These are phyloP conservation scores for Leiothrix lutea DNA, from an alignment of 2,113 vertebrate species.

Conservation along the genomic window DNA sequence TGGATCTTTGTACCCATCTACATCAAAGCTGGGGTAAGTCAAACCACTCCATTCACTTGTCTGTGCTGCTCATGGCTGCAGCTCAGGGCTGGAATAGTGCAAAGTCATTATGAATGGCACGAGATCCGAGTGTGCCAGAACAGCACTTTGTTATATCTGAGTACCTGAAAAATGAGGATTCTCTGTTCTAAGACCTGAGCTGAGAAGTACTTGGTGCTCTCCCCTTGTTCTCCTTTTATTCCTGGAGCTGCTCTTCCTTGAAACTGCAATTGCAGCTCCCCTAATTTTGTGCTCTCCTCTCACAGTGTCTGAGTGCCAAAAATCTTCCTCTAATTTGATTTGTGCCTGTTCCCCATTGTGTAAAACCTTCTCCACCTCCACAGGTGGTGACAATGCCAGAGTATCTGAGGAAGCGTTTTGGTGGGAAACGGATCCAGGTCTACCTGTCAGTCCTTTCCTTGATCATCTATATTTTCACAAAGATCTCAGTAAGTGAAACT, in stretches of 20 bases:
- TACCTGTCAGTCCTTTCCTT: constrained; percentile 93
- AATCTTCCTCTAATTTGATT: background rate
- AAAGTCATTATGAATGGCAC: background rate
- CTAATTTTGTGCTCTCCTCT: background rate
- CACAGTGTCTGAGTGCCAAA: background rate
- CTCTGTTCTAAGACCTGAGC: background rate
- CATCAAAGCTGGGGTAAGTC: constrained; percentile 91
- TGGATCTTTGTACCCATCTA: constrained; percentile 98
- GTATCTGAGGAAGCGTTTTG: constrained; percentile 92
- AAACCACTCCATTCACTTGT: background rate
- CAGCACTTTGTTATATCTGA: background rate
- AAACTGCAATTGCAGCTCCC: background rate
- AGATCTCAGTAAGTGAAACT: constrained; percentile 91
- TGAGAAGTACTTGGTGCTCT: background rate
- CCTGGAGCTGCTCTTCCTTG: background rate
- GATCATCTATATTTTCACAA: constrained; percentile 90
- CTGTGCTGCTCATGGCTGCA: background rate
- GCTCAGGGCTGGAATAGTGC: background rate
- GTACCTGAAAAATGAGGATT: background rate
- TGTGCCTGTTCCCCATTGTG: background rate
- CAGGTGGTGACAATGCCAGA: constrained; percentile 98
- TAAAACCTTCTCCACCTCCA: background rate
- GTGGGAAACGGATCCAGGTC: constrained; percentile 89
- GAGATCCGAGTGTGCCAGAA: background rate
- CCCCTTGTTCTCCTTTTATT: background rate